Percentiles rank a stretch among this genome's conserved stretches.
Evolutionary conservation across 1,140 invertebrate genomes (phyloP).

Genomic region (Euborellia annulipes): DNA sequence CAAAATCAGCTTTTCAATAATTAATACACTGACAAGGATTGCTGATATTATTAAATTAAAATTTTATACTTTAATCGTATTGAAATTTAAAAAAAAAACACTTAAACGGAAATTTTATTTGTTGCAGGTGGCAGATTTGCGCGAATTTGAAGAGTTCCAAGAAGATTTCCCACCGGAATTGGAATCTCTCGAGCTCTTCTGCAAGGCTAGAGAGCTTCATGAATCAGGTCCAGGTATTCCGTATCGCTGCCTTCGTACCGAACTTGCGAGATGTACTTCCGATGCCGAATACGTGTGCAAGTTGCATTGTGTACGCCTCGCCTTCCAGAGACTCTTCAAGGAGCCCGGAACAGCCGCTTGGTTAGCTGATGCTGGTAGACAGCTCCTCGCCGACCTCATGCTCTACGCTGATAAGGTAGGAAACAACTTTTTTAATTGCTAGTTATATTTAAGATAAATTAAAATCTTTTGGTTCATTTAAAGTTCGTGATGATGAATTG

Average conservation of each 20-base stretch:
- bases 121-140: slow-evolving; percentile 82
- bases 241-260: slow-evolving; percentile 64
- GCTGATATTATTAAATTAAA: no score
- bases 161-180: slow-evolving; percentile 37
- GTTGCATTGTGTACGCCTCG: slow-evolving; percentile 74
- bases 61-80: no score
- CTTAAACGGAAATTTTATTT: no score
- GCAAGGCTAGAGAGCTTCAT: no score
- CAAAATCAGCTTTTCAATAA: no score
- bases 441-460: no score
- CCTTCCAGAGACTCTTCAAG: slow-evolving; percentile 66
- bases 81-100: no score
- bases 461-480: no score
- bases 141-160: slow-evolving; percentile 72
- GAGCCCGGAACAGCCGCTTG: slow-evolving; percentile 55
- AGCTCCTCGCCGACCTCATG: slow-evolving; percentile 75
- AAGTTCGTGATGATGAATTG: no score
- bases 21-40: no score
- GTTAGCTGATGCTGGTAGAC: slow-evolving; percentile 73
- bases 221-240: slow-evolving; percentile 39
- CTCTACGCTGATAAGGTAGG: slow-evolving; percentile 70
- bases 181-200: no score
- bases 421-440: no score
- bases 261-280: slow-evolving; percentile 71
- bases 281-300: slow-evolving; percentile 91